Evolutionary conservation across 2,113 vertebrate species (phyloP), one percentile per base, ranked within the genome.

Genomic region (Ceyx margarethae): DNA sequence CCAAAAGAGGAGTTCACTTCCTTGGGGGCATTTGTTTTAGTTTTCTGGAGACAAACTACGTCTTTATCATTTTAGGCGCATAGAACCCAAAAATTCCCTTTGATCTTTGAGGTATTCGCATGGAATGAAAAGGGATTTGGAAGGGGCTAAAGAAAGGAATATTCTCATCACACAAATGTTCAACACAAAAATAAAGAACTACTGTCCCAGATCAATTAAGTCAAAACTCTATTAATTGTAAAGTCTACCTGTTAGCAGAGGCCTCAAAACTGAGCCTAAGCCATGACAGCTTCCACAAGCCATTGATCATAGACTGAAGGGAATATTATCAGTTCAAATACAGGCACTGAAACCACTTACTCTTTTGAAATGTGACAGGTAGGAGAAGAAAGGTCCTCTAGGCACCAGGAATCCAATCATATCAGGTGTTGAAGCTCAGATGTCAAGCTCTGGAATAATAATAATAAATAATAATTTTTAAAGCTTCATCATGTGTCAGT

Each of bases 131-230:
- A 69, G 15, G 26, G 35, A 54, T 10, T 53, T 8, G 5, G 2
- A 2, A 2, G 19, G 0, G 5, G 3, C 1, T 45, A 73, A 61
- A 72, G 26, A 61, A 19, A 0, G 2, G 17, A 12, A 66, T 65
- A 17, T 48, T 61, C 9, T 28, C 48, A 43, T 67, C 25, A 29
- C 23, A 37, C 8, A 25, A 26, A 2, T 2, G 0, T 78, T 29
- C 7, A 74, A 40, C 18, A 66, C 3, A 62, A 60, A 73, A 76
- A 23, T 19, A 67, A 73, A 71, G 20, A 26, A 10, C 5, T 66
- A 5, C 21, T 45, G 11, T 61, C 14, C 21, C 64, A 78, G n/a
- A 15, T 12, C 15, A 69, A 4, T 14, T 75, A 62, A 75, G 11
- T n/a, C 9, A 45, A 65, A 66, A 40, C 1, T 3, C 1, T 37